Evolutionary conservation across 2,113 vertebrate genomes (phyloP).

Genomic region (Crotalus tigris): DNA sequence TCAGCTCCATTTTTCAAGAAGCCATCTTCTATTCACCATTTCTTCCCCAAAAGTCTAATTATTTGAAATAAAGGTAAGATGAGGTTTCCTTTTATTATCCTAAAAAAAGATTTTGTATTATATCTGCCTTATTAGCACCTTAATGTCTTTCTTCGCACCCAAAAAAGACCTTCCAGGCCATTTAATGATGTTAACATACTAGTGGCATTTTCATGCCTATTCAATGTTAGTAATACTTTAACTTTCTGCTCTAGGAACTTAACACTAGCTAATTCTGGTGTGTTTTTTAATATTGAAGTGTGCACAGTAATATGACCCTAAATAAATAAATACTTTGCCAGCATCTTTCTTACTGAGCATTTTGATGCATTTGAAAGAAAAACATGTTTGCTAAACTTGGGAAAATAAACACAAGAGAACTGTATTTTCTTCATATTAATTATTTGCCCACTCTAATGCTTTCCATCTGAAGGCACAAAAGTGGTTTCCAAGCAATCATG

Average conservation of each 20-base stretch:
- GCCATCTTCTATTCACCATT: not conserved
- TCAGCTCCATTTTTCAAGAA: too few relatives aligned
- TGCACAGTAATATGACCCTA: not conserved
- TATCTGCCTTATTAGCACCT: not conserved
- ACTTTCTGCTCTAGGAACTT: too few relatives aligned
- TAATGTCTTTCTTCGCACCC: not conserved
- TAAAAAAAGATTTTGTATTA: not conserved
- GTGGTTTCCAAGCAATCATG: not conserved
- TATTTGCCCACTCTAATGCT: not conserved
- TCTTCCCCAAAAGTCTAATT: not conserved
- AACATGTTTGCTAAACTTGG: not conserved
- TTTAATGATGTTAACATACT: not conserved
- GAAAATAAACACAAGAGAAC: not conserved
- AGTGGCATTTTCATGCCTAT: not conserved
- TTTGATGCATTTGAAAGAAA: not conserved
- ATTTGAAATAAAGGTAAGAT: not conserved
- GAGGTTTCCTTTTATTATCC: not conserved
- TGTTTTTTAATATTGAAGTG: not conserved
- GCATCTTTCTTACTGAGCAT: not conserved
- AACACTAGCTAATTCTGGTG: not conserved
- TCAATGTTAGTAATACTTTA: not conserved
- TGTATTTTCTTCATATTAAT: not conserved
- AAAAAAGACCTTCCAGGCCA: not conserved
- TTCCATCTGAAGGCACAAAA: not conserved
- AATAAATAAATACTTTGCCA: not conserved